phyloP scores from a whole-genome alignment of 1,140 invertebrate genomes.

The Holcopasites calliopsidis region DNA sequence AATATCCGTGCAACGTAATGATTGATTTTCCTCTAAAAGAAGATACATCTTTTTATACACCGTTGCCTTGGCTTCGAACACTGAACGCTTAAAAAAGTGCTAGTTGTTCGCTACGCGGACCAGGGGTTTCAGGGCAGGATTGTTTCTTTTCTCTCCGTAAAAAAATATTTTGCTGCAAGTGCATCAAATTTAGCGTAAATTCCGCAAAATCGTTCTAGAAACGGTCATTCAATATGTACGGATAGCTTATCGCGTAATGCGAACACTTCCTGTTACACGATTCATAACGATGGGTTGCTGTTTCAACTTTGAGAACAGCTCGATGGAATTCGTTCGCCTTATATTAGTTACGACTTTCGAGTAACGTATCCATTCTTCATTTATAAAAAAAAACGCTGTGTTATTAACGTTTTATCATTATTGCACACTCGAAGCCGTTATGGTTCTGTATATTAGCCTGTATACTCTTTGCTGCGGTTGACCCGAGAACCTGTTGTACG shows the following conservation, averaged over 20 bases:
- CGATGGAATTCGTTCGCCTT: neutral
- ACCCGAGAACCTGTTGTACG: too few relatives aligned
- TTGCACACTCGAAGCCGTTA: too few relatives aligned
- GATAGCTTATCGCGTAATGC: neutral
- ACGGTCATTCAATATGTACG: neutral
- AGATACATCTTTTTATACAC: slow-evolving; percentile 1
- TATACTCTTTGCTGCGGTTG: too few relatives aligned
- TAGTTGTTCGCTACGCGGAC: slow-evolving; percentile 20
- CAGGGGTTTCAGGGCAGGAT: slow-evolving; percentile 39
- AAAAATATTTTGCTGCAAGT: slow-evolving; percentile 61
- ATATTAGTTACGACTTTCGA: slow-evolving; percentile 33
- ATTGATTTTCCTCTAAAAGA: neutral
- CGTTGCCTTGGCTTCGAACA: slow-evolving; percentile 10
- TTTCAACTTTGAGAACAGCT: neutral
- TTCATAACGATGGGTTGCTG: neutral
- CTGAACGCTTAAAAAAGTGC: slow-evolving; percentile 8
- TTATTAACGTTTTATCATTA: too few relatives aligned
- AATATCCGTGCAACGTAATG: neutral
- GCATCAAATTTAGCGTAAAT: slow-evolving; percentile 36
- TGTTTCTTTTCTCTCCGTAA: slow-evolving; percentile 45
- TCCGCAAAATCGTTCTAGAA: slow-evolving; percentile 5
- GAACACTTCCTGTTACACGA: neutral
- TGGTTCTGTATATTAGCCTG: too few relatives aligned
- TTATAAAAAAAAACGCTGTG: too few relatives aligned
- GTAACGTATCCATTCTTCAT: too few relatives aligned